phyloP scores from a whole-genome alignment of 2,113 vertebrate genomes.

The Amblyopsis rosae region DNA sequence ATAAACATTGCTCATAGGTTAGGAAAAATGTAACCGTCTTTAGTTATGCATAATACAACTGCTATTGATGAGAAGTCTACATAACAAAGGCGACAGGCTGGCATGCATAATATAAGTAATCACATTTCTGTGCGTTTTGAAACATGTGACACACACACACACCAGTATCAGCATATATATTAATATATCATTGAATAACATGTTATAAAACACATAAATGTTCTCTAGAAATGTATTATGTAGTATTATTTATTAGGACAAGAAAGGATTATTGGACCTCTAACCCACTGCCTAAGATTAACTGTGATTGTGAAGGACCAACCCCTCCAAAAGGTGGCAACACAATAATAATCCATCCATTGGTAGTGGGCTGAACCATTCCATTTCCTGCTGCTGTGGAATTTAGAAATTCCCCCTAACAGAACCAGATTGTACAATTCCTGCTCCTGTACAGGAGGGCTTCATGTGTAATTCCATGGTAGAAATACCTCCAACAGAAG shows the following conservation, averaged over 20 bases:
- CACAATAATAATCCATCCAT: conserved; percentile 15
- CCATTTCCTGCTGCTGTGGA: conserved; percentile 4
- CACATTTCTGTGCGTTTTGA: no score
- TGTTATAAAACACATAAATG: no score
- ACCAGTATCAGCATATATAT: no score
- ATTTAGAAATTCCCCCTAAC: conserved; percentile 36
- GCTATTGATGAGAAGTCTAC: no score
- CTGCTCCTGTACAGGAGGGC: conserved; percentile 36
- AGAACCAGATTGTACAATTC: conserved; percentile 45
- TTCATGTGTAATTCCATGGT: conserved; percentile 5
- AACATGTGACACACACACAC: no score
- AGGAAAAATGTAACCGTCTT: no score
- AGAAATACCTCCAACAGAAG: conserved; percentile 34
- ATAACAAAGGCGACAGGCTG: no score
- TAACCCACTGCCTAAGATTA: neutral
- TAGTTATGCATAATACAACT: no score
- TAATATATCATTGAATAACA: no score
- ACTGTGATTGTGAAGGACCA: conserved; percentile 1
- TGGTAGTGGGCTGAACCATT: conserved; percentile 16
- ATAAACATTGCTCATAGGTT: no score
- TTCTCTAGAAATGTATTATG: no score
- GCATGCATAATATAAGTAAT: no score
- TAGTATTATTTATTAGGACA: conserved; percentile 29
- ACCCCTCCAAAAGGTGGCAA: neutral
- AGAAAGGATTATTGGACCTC: conserved; percentile 46